phyloP scores from a whole-genome alignment of 2,113 vertebrate species.

The Euleptes europaea region DNA sequence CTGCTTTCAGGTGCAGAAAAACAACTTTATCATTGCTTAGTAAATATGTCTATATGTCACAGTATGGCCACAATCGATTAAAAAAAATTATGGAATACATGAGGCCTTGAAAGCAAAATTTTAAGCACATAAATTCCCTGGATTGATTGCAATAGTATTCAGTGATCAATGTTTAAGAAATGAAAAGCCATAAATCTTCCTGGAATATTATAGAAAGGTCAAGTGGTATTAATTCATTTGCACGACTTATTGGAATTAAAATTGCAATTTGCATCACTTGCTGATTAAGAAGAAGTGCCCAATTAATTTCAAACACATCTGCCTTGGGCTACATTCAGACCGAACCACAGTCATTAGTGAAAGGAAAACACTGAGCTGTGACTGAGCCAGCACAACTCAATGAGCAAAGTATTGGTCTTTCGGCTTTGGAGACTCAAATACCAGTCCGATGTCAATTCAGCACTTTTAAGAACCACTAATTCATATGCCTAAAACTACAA shows the following conservation, averaged over 20 bases:
- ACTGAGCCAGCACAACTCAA: not conserved
- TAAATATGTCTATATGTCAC: not conserved
- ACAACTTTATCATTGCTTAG: not conserved
- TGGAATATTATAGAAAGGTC: not conserved
- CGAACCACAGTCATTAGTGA: not conserved
- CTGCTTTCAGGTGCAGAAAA: not conserved
- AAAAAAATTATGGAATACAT: slow-evolving; percentile 10
- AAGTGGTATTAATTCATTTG: slow-evolving; percentile 11
- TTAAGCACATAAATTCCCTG: not conserved
- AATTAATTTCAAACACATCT: not conserved
- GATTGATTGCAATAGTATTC: not conserved
- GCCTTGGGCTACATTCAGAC: not conserved
- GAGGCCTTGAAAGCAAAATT: not conserved
- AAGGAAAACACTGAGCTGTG: not conserved
- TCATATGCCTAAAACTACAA: too few species aligned
- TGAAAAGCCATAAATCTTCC: not conserved
- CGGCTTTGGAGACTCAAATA: too few species aligned
- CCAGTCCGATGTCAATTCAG: too few species aligned
- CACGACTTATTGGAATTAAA: slow-evolving; percentile 10
- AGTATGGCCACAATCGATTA: not conserved
- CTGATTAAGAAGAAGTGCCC: slow-evolving; percentile 4
- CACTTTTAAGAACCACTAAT: too few species aligned
- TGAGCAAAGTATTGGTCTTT: too few species aligned
- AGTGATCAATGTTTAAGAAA: slow-evolving; percentile 8
- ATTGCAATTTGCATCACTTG: not conserved